These are phyloP conservation scores for Drosophila burlai DNA, from an alignment of 1,140 invertebrate genomes.

Conservation along the genomic window DNA sequence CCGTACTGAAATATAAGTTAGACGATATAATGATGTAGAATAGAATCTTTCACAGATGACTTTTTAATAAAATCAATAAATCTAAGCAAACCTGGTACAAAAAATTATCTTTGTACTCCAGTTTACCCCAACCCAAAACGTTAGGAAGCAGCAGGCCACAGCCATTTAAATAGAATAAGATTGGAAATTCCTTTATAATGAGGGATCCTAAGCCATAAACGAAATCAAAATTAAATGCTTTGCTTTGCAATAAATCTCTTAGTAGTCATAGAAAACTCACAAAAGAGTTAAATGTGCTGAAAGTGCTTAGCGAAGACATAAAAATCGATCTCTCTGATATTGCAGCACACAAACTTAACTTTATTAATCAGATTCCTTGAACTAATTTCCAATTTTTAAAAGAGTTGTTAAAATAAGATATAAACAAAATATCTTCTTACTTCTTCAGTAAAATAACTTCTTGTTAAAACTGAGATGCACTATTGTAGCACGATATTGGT, in stretches of 20 bases:
- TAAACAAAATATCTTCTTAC: not conserved
- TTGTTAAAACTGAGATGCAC: not conserved
- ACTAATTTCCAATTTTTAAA: not conserved
- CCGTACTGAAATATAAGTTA: too few relatives aligned
- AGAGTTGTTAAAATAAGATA: not conserved
- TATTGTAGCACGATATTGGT: constrained; percentile 8
- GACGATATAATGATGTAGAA: too few relatives aligned
- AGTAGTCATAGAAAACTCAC: not conserved
- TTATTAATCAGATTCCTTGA: not conserved
- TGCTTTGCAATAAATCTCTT: not conserved
- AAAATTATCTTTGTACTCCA: not conserved
- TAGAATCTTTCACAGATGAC: too few relatives aligned
- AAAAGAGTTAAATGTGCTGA: not conserved
- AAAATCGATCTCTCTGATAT: not conserved
- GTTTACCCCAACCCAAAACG: not conserved
- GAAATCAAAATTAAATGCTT: not conserved
- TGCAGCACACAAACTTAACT: not conserved
- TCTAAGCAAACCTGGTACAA: too few relatives aligned
- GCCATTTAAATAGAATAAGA: too few relatives aligned
- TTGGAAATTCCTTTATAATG: not conserved
- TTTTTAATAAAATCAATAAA: too few relatives aligned
- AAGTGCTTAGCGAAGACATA: not conserved
- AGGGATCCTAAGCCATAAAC: not conserved
- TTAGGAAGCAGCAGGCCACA: too few relatives aligned
- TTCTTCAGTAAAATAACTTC: not conserved